Percentiles rank a stretch among this genome's conserved stretches.
Conservation (phyloP, 2,888 invertebrate genomes). For the Eupithecia centaureata region DNA sequence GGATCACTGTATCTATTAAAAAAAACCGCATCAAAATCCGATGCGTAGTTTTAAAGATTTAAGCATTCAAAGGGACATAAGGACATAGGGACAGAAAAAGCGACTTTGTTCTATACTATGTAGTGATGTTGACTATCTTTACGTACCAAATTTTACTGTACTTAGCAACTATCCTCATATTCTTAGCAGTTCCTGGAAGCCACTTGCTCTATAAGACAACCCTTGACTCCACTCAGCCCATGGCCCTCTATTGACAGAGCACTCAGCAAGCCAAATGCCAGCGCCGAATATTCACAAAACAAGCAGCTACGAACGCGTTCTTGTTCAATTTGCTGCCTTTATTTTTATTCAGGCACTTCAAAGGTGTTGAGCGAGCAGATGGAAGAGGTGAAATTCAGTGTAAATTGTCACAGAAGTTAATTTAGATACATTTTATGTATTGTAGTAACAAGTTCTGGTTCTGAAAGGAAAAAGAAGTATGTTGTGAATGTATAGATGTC, state of each 20-base stretch:
- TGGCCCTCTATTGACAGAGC: slow-evolving; percentile 64
- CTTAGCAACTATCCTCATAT: too few relatives aligned
- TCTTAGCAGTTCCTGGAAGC: slow-evolving; percentile 1
- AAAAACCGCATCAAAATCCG: too few relatives aligned
- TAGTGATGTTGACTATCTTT: too few relatives aligned
- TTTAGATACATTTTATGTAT: background rate
- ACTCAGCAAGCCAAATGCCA: slow-evolving; percentile 67
- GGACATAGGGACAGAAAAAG: too few relatives aligned
- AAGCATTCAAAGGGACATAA: too few relatives aligned
- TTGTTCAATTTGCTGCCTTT: slow-evolving; percentile 25
- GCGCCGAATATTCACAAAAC: slow-evolving; percentile 38
- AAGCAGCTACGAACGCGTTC: slow-evolving; percentile 21
- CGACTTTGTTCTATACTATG: too few relatives aligned
- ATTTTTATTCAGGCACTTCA: background rate
- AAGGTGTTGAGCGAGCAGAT: background rate
- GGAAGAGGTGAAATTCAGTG: background rate
- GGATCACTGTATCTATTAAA: too few relatives aligned
- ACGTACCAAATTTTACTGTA: too few relatives aligned
- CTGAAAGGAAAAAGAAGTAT: too few relatives aligned
- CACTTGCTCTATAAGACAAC: slow-evolving; percentile 2
- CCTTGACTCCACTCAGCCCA: background rate
- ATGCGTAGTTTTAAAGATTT: too few relatives aligned
- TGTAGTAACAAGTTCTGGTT: background rate
- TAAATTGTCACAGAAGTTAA: background rate
- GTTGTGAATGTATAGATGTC: too few relatives aligned